These are phyloP conservation scores for Pyrocephalus nanus DNA, from an alignment of 2,797 vertebrate genomes.

Conservation along the genomic window DNA sequence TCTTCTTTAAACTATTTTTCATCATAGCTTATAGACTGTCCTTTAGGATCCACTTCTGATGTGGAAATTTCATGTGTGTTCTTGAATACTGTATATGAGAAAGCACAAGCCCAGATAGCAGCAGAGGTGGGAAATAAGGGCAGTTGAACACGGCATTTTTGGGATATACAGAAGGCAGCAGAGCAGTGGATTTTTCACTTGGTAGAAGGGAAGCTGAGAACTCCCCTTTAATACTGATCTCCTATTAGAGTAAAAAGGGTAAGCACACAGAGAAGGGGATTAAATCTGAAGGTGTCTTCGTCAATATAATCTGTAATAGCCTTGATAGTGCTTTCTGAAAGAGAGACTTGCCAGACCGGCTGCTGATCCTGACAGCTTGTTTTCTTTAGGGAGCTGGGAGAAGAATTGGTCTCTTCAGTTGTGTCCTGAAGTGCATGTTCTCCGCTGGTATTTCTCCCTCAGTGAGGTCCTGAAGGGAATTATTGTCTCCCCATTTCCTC, in stretches of 20 bases:
- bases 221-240: background rate
- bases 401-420: background rate
- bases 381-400: background rate
- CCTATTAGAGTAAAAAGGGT: background rate
- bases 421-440: background rate
- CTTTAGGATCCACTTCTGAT: background rate
- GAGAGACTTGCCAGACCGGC: background rate
- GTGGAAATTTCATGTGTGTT: background rate
- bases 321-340: background rate
- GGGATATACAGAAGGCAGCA: background rate
- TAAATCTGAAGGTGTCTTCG: background rate
- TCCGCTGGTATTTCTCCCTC: background rate
- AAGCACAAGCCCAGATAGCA: background rate
- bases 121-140: background rate
- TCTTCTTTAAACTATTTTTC: background rate
- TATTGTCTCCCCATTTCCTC: background rate
- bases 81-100: background rate
- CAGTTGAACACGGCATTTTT: background rate
- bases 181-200: background rate
- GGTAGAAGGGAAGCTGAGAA: background rate
- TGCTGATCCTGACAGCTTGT: background rate
- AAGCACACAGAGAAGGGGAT: background rate
- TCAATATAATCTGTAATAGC: background rate
- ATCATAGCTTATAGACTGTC: background rate
- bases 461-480: background rate